These are phyloP conservation scores for Diglossa cyanea DNA, from an alignment of 2,797 vertebrate species.

Conservation along the genomic window DNA sequence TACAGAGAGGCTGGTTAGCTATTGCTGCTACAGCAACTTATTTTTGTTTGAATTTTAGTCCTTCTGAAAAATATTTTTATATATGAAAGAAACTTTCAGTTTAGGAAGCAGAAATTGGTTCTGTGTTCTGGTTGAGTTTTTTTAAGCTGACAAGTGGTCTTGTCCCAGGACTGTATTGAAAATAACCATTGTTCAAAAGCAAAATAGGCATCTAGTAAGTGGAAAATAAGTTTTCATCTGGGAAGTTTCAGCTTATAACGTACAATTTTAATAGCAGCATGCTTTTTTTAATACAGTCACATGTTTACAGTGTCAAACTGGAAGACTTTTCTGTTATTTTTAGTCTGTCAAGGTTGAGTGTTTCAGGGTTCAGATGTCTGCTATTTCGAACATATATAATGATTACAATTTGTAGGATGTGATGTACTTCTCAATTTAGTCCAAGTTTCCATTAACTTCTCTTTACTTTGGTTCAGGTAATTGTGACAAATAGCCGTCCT, in stretches of 20 bases:
- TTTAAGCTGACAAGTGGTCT: neutral
- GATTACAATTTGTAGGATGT: neutral
- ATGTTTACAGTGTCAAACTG: neutral
- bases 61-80: neutral
- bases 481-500: neutral
- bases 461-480: neutral
- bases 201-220: neutral
- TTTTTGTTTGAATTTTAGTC: neutral
- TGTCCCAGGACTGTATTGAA: neutral
- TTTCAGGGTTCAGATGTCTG: neutral
- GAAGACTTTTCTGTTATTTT: neutral
- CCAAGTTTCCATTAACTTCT: neutral
- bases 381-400: neutral
- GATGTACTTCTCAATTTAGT: neutral
- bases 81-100: neutral
- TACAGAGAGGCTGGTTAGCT: neutral
- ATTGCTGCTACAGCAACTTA: neutral
- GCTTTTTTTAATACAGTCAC: neutral
- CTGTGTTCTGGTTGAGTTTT: neutral
- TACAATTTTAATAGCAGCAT: neutral
- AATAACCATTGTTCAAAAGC: neutral
- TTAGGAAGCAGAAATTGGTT: neutral
- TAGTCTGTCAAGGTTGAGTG: neutral
- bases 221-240: constrained; percentile 1
- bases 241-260: neutral